Base-by-base conservation (phyloP, 2,888 invertebrate genomes). In the Oxyteleia sp. region DNA sequence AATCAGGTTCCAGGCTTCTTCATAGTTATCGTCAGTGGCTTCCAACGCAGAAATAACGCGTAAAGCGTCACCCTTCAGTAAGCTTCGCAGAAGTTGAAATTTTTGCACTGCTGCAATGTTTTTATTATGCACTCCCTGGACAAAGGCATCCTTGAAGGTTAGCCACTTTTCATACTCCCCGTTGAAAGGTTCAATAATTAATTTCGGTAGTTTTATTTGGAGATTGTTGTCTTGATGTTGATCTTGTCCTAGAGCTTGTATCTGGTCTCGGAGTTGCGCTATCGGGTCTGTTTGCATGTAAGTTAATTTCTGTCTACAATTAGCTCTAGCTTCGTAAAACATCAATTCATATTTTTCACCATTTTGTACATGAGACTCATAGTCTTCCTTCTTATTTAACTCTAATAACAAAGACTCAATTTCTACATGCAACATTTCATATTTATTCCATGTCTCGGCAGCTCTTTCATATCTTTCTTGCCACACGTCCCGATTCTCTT, bases 171-270 rank as follows among this genome's bases (percentile, higher is more conserved):
- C 79, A 57, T 64, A 79, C 4, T 69, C 69, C 15, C 68, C 78
- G n/a, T n/a, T n/a, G n/a, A n/a, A n/a, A n/a, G 68, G 76, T 47
- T 78, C 47, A n/a, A 78, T 78, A 0, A 51, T 78, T 20, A 78
- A 7, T 29, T 18, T 38, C 0, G 75, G 63, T 15, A 41, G 23
- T 13, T 18, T 35, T 57, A n/a, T 32, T 35, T 18, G 32, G 10
- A 29, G 26, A 23, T 26, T 35, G 32, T 57, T 15, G 41, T 41
- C 35, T 41, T 41, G 41, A 41, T 15, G n/a, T 13, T 41, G 41
- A 10, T 13, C 7, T 41, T 41, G 41, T 41, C 41, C 41, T 41
- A 26, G 8, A 4, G 43, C 23, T 38, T 43, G 41, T 23, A 15
- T 20, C 35, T 41, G 59, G 10, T 20, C 55, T 35, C 38, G 55